Base-by-base conservation (phyloP, 2,888 invertebrate species). In the Podabrus alpinus region DNA sequence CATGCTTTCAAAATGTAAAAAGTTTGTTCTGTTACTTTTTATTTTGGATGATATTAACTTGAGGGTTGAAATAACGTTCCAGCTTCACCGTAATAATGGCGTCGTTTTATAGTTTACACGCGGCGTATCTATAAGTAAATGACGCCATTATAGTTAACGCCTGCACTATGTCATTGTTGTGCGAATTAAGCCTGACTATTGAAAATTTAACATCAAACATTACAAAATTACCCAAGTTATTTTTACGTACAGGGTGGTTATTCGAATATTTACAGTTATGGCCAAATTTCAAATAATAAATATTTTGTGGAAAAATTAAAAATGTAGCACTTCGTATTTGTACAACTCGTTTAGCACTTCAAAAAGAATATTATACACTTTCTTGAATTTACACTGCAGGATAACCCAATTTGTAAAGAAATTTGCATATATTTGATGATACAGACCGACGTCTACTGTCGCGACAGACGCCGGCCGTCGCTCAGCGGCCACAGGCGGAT, bases 401-500 rank as follows among this genome's bases (percentile, higher is more conserved):
- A 67, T 71, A 77, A 77, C 69, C 74, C 66, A 77, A 71, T 74
- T 73, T 66, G 69, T 61, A 64, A 59, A 21, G 62, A 67, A 74
- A 77, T 77, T 77, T 77, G 72, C 77, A 77, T 77, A 74, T 74
- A 77, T 81, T 81, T 79, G 79, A 79, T 72, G 77, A 78, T 69
- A 77, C 78, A 73, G 69, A 78, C 78, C 78, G 78, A 78, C 77
- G 81, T 75, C 79, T 75, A 76, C 81, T 73, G 79, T 74, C 75
- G 77, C 75, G 77, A 77, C 78, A 78, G 75, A 71, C 76, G 77
- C 69, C 79, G 80, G 79, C 81, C 79, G 77, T 77, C 79, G 80
- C 77, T 78, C 79, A 77, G 77, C 77, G 79, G 73, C 77, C 71
- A 64, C 73, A 66, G 77, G 71, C 79, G 76, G 80, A 85, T 84